Base-by-base conservation (phyloP, 2,113 vertebrate genomes). In the Halichoeres trimaculatus region DNA sequence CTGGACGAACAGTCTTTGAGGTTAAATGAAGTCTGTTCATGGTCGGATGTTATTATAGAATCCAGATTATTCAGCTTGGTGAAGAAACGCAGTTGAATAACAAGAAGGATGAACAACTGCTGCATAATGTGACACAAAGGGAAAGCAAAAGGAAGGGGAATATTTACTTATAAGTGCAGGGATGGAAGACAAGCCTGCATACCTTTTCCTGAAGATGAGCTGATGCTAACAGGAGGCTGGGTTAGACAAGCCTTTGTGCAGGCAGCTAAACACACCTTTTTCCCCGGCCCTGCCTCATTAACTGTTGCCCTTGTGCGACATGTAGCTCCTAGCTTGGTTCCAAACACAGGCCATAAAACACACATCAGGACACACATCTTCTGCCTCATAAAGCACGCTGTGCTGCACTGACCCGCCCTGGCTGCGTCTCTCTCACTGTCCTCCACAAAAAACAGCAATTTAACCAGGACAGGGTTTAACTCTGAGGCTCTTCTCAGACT, bases 311-410 rank as follows among this genome's bases (percentile, higher is more conserved):
- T 19, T 24, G 67, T 71, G 47, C 23, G 11, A 71, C 61, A 75
- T 24, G 66, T 20, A 58, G 55, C 35, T 59, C 20, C 59, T 45
- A 41, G 51, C 81, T 40, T 70, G 51, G 43, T 67, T 62, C 65
- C 55, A 45, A 78, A 62, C 60, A 48, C 40, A 64, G 51, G 26
- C 66, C 26, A 76, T 84, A 75, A 84, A 79, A 67, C 55, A 71
- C 81, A 72, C 56, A 61, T 64, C 66, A 48, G 58, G 45, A 74
- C 22, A n/a, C 48, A 51, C 64, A 70, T 75, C 36, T 20, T 53
- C 57, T 36, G 57, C 67, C 47, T 73, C 72, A 73, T 76, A 76
- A 73, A 80, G 30, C 70, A 48, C 41, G 17, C 22, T 43, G 41
- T 40, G 50, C 53, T 9, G 26, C 54, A 19, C 47, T 36, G 26